Conservation (phyloP, 2,113 vertebrate genomes). For the Asarcornis scutulata region DNA sequence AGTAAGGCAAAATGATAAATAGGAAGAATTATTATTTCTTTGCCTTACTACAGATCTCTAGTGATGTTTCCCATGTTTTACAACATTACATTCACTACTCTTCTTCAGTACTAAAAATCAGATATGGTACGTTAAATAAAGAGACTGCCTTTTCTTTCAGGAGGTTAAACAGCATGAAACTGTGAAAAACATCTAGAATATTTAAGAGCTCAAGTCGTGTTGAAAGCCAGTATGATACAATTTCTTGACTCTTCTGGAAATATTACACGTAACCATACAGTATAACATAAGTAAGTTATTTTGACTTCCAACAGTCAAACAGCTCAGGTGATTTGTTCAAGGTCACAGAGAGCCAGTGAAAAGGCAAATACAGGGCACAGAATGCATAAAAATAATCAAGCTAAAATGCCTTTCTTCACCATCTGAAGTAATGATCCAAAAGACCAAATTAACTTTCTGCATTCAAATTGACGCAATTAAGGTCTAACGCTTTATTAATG, state of each 20-base stretch:
- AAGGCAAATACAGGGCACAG: rapidly evolving
- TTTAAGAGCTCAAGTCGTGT: not conserved
- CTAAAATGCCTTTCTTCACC: not conserved
- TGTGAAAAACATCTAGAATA: not conserved
- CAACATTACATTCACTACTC: not conserved
- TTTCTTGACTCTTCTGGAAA: not conserved
- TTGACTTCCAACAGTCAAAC: not conserved
- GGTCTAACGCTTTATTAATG: not conserved
- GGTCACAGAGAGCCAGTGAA: not conserved
- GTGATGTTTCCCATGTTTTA: not conserved
- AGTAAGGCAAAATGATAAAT: no score
- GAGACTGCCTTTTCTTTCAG: not conserved
- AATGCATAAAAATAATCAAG: not conserved
- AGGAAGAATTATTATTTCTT: no score
- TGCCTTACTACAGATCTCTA: not conserved
- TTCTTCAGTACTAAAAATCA: not conserved
- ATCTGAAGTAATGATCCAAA: not conserved
- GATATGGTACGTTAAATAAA: not conserved
- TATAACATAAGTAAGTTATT: not conserved
- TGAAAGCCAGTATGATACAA: not conserved
- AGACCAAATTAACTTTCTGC: not conserved
- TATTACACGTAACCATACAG: not conserved
- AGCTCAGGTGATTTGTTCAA: not conserved
- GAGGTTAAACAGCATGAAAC: not conserved
- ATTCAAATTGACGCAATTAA: not conserved